Evolutionary conservation across 2,797 vertebrate species (phyloP).

Genomic region (Oreochromis grahami): DNA sequence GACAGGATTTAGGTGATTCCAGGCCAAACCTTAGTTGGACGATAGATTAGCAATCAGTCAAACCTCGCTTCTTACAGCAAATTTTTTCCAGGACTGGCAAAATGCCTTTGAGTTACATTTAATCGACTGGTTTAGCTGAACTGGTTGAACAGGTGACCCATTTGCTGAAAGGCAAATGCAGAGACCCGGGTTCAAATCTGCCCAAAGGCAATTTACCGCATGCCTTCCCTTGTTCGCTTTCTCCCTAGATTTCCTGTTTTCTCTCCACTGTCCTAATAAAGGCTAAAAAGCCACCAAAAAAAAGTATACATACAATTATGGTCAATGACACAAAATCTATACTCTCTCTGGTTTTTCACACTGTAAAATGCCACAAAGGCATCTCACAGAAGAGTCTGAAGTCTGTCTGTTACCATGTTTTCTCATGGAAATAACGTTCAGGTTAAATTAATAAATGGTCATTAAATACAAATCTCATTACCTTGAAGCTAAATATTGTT

Average conservation of each 20-base stretch:
- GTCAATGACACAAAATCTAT: slow-evolving; percentile 1
- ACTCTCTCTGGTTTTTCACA: neutral
- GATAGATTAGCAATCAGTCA: neutral
- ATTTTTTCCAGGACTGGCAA: neutral
- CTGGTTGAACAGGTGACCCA: neutral
- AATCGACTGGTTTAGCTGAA: neutral
- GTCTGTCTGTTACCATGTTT: neutral
- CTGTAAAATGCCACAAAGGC: neutral
- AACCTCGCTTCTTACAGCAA: neutral
- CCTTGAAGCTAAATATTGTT: neutral
- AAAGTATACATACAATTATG: neutral
- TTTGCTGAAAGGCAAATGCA: neutral
- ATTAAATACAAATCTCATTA: neutral
- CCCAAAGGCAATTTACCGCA: neutral
- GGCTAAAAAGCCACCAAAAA: neutral
- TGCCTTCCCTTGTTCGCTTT: neutral
- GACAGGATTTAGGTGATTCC: neutral
- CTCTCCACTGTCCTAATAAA: neutral
- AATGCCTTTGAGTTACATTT: neutral
- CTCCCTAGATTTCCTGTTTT: neutral
- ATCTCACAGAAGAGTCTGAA: neutral
- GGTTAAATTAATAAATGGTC: neutral
- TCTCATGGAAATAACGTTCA: neutral
- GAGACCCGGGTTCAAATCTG: neutral
- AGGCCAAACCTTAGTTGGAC: slow-evolving; percentile 1